Evolutionary conservation across 2,797 vertebrate species (phyloP), one percentile per base, ranked within the genome.

Genomic region (Schizothorax lantsangensis): DNA sequence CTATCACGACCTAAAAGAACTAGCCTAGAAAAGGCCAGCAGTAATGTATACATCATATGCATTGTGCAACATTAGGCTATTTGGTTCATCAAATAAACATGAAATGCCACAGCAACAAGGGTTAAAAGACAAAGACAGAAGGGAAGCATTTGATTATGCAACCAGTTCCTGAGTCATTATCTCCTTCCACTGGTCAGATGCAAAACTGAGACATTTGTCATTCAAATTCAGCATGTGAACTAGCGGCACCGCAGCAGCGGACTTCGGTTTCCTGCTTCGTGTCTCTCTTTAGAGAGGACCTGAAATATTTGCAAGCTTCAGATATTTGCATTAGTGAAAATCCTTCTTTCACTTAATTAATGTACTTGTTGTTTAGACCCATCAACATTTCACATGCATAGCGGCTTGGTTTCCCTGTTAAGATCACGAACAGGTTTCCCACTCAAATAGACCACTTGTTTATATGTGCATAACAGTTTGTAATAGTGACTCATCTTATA

Each of bases 131-230:
- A 85, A 40, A 79, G 75, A 79, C 62, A 45, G 84, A 71, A 79
- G 75, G 49, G 66, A 71, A 71, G 75, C 75, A 36, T 59, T 11
- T 57, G 75, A 79, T 79, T 79, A 85, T n/a, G 77, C 84, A 71
- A 79, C 64, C 52, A 57, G 19, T 26, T 19, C 38, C 75, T 11
- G 49, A 72, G 84, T 79, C 84, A 79, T 79, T 79, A 85, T 79
- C 75, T 36, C 64, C 75, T 30, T 84, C 36, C 71, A 66, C 84
- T 79, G 54, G 84, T 69, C 75, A 89, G 62, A 89, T 88, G 88
- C 91, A 91, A 91, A 87, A 92, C 17, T 14, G 21, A 26, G 79
- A 83, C 40, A 91, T 93, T 93, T 93, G 88, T 79, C 64, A 92
- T 91, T 93, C 91, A 93, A 92, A 94, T 93, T 59, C 66, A 36